These are phyloP conservation scores for Podabrus alpinus DNA, from an alignment of 2,888 invertebrate genomes.

Conservation along the genomic window DNA sequence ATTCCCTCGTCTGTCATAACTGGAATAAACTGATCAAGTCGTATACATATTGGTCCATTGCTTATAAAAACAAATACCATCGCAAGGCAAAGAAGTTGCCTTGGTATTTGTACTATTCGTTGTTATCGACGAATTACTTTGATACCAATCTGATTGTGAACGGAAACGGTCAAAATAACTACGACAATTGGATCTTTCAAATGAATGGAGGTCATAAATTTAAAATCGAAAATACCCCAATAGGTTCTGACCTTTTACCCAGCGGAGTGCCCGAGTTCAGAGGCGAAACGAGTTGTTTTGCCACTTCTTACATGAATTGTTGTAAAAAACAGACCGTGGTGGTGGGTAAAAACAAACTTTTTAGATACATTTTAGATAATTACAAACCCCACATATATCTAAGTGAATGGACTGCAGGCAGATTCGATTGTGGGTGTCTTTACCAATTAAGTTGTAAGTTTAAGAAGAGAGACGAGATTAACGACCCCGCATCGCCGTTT, in stretches of 20 bases:
- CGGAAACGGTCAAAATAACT: conserved; percentile 54
- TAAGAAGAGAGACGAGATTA: not conserved
- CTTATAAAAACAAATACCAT: conserved; percentile 14
- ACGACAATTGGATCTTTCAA: conserved; percentile 52
- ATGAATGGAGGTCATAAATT: conserved; percentile 53
- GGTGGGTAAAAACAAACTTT: conserved; percentile 52
- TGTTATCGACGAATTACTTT: conserved; percentile 50
- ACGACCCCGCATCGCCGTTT: conserved; percentile 12
- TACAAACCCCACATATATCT: conserved; percentile 60
- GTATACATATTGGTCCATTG: conserved; percentile 19
- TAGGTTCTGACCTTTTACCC: conserved; percentile 55
- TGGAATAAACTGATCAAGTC: conserved; percentile 51
- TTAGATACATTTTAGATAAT: conserved; percentile 54
- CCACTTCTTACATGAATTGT: conserved; percentile 58
- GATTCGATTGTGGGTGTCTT: conserved; percentile 57
- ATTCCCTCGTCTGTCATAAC: conserved; percentile 53
- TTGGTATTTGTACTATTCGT: conserved; percentile 48
- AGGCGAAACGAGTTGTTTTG: conserved; percentile 57
- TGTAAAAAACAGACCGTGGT: conserved; percentile 58
- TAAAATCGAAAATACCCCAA: conserved; percentile 57
- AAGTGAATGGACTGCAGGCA: conserved; percentile 57
- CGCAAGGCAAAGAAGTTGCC: conserved; percentile 39
- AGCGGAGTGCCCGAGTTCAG: conserved; percentile 52
- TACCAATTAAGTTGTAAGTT: conserved; percentile 46
- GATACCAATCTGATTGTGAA: conserved; percentile 54